Evolutionary conservation across 2,113 vertebrate species (phyloP), one percentile per base, ranked within the genome.

Genomic region (Pogonocichla stellata): DNA sequence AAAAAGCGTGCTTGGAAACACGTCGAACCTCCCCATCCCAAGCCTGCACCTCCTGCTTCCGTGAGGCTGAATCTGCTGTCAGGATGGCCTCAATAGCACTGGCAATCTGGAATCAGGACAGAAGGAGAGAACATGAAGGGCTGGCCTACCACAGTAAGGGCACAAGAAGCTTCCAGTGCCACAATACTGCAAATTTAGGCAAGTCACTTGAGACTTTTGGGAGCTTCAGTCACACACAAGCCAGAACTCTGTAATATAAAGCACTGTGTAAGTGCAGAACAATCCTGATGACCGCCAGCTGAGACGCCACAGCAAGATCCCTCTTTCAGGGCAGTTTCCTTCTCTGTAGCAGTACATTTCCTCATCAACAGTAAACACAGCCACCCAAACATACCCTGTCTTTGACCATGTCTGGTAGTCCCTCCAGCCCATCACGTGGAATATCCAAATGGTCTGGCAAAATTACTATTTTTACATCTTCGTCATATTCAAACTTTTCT

Each of bases 1-100:
- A 98, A 90, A 98, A 98, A 10, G 99, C 99, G 2, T 99, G 98
- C 91, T 98, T 98, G 24, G 99, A 99, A 93, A 99, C 99, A 93
- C 99, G 99, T 12, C 99, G 98, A 65, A 99, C 98, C 83, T 99
- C 99, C 66, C 99, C 99, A 23, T 99, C 99, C 99, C 99, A 99
- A 42, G 99, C 99, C 84, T 99, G 99, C 48, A 99, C 98, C 97
- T 99, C 99, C 97, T 99, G 98, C 90, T 99, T 96, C 56, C 99
- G 98, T 70, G 99, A 99, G 18, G 99, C 99, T 0, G 99, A 99
- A 93, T 99, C 99, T 20, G 99, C 99, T 26, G 99, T 98, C 95
- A 99, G 98, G 54, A 99, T 98, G 87, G 99, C 99, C 15, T 98
- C 98, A 62, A 99, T 98, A 0, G 99, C 99, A 93, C 98, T 98